phyloP scores from a whole-genome alignment of 1,140 invertebrate species.

The Pachyrhynchus sulphureomaculatus region DNA sequence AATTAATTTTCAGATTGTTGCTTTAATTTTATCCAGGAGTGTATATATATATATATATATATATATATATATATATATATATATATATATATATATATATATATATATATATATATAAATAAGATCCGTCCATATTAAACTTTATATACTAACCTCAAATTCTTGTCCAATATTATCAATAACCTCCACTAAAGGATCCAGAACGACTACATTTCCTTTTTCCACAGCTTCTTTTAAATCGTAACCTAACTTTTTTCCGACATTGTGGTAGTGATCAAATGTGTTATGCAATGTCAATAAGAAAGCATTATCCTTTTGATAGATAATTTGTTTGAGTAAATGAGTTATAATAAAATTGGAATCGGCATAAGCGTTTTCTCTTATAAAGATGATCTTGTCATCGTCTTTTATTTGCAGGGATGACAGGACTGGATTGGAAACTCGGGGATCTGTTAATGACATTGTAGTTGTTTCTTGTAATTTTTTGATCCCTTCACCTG shows the following conservation, averaged over 20 bases:
- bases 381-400: constrained; percentile 61
- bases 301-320: constrained; percentile 58
- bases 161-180: constrained; percentile 48
- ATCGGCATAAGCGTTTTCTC: constrained; percentile 67
- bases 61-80: too few species aligned
- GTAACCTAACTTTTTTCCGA: constrained; percentile 71
- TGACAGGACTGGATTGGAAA: constrained; percentile 36
- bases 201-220: constrained; percentile 56
- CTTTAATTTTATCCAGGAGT: too few species aligned
- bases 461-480: neutral
- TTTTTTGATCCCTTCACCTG: constrained; percentile 16
- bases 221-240: constrained; percentile 62
- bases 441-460: constrained; percentile 23
- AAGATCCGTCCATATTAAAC: too few species aligned
- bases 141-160: constrained; percentile 41
- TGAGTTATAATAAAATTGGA: constrained; percentile 68
- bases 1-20: too few species aligned
- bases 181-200: constrained; percentile 59
- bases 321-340: constrained; percentile 58
- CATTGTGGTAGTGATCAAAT: constrained; percentile 68
- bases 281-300: constrained; percentile 69
- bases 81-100: too few species aligned
- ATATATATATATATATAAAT: too few species aligned
- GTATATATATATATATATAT: too few species aligned
- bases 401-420: constrained; percentile 45